phyloP scores from a whole-genome alignment of 2,113 vertebrate genomes.

The Tapirus terrestris region DNA sequence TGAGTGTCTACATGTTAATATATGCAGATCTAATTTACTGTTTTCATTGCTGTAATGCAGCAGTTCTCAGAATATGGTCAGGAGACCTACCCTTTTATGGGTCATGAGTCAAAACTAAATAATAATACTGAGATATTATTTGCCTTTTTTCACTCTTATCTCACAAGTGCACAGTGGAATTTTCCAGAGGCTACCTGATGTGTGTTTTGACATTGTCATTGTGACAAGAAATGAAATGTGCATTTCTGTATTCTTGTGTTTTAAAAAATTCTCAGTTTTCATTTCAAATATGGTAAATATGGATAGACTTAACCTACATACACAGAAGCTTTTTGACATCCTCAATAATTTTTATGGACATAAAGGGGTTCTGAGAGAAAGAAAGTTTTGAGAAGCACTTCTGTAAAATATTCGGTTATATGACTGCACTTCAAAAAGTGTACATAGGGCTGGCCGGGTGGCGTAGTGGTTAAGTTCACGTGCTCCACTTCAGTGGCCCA shows the following conservation, averaged over 20 bases:
- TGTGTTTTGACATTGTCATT: not conserved
- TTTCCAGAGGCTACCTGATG: not conserved
- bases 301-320: not conserved
- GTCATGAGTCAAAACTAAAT: not conserved
- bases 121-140: not conserved
- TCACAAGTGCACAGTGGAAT: not conserved
- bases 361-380: not conserved
- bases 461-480: too few species aligned
- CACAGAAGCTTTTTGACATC: not conserved
- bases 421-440: rapidly evolving
- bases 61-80: not conserved
- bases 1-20: not conserved
- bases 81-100: not conserved
- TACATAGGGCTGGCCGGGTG: too few species aligned
- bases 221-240: not conserved
- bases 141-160: not conserved
- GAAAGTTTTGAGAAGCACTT: not conserved
- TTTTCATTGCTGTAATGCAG: not conserved
- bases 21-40: not conserved
- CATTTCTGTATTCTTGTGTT: not conserved
- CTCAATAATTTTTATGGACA: not conserved
- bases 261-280: not conserved
- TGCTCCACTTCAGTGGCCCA: too few species aligned
- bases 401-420: not conserved
- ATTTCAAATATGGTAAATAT: not conserved